Conservation (phyloP, 1,140 invertebrate genomes). For the Drosophila quadrilineata region DNA sequence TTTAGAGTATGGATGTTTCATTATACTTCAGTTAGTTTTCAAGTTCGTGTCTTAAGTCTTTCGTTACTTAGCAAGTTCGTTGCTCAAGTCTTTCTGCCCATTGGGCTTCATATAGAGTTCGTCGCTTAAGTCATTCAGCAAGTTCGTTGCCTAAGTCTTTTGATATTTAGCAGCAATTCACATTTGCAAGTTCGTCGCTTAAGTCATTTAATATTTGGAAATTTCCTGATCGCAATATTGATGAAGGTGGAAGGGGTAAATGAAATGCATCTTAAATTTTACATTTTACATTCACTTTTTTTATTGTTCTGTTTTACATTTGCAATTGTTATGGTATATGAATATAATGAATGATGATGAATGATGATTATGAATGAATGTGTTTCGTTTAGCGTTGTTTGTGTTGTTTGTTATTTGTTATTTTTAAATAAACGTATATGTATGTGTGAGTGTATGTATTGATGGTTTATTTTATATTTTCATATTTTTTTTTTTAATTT, state of each 20-base stretch:
- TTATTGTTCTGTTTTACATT: slow-evolving; percentile 76
- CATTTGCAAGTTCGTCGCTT: slow-evolving; percentile 46
- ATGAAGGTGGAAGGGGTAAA: too few relatives aligned
- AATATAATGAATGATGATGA: slow-evolving; percentile 75
- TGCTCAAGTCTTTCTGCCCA: background rate
- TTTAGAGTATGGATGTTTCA: too few relatives aligned
- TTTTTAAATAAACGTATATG: slow-evolving; percentile 43
- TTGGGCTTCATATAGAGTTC: background rate
- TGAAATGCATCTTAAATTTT: too few relatives aligned
- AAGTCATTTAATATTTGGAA: slow-evolving; percentile 38
- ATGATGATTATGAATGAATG: slow-evolving; percentile 67
- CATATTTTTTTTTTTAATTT: slow-evolving; percentile 10
- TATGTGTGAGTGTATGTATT: slow-evolving; percentile 15
- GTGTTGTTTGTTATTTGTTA: slow-evolving; percentile 28
- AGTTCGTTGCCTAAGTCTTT: slow-evolving; percentile 4
- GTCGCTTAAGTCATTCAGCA: background rate
- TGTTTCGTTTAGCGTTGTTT: slow-evolving; percentile 38
- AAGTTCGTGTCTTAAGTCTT: slow-evolving; percentile 51
- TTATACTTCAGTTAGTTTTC: slow-evolving; percentile 40
- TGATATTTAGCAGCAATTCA: too few relatives aligned
- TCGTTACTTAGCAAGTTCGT: slow-evolving; percentile 31
- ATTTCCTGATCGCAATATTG: too few relatives aligned
- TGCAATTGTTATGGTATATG: slow-evolving; percentile 78
- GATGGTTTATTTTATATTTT: slow-evolving; percentile 20
- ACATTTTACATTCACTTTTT: slow-evolving; percentile 79